Conservation (phyloP, 2,113 vertebrate genomes). For the Tonatia bakeri region DNA sequence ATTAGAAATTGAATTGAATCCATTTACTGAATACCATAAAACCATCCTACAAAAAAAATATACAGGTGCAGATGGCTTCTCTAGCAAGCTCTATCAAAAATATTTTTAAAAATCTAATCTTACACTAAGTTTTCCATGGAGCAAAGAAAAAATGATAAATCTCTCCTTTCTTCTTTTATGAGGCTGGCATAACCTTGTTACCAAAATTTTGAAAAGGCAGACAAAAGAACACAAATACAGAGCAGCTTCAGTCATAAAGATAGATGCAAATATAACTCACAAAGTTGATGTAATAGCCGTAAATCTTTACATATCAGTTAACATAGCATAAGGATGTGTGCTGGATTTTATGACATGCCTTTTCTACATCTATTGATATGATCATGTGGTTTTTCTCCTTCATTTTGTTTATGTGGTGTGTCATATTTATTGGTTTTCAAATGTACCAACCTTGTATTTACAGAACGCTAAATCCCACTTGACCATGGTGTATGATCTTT, state of each 20-base stretch:
- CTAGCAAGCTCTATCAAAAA: background rate
- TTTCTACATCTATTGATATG: too few species aligned
- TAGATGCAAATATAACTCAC: background rate
- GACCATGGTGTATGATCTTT: too few species aligned
- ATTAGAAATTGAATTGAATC: background rate
- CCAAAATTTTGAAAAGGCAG: background rate
- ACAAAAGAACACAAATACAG: background rate
- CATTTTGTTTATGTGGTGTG: too few species aligned
- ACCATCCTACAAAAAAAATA: background rate
- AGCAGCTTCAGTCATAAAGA: background rate
- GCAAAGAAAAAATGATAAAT: background rate
- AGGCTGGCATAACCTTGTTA: background rate
- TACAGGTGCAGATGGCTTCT: background rate
- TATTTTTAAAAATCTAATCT: background rate
- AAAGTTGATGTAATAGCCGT: background rate
- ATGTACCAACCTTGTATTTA: too few species aligned
- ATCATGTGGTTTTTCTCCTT: too few species aligned
- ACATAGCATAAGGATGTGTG: background rate
- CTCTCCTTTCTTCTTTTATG: background rate
- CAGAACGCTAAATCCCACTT: too few species aligned
- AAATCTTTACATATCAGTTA: background rate
- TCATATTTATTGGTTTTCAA: too few species aligned
- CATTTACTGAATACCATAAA: background rate
- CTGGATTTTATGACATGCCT: too few species aligned
- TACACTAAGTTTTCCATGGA: background rate